Evolutionary conservation across 2,797 vertebrate species (phyloP), one percentile per base, ranked within the genome.

Genomic region (Eremophila alpestris): DNA sequence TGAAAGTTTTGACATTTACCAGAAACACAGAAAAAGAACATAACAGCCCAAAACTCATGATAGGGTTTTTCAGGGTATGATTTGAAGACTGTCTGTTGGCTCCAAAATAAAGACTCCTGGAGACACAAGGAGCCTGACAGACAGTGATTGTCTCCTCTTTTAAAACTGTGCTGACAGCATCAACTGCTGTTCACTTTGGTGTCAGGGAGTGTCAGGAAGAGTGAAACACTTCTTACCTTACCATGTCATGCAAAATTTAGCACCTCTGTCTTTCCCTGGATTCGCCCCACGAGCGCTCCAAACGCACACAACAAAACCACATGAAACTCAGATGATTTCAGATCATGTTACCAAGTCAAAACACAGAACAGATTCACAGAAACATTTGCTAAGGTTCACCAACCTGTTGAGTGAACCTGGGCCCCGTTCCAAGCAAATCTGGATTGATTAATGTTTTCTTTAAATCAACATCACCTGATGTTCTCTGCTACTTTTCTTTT

Each of bases 361-460:
- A 96, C 60, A 70, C 83, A 87, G 83, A 95, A 67, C 83, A 90
- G 91, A 95, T 79, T 77, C 93, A 76, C 74, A 90, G 87, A 59
- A 88, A 96, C 93, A 89, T 91, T 94, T 79, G 83, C 95, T 91
- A 90, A 81, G 95, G 95, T 96, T 97, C 96, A 94, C 74, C 87
- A 91, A 93, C 87, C 87, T 94, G 93, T 84, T 96, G 95, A 97
- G 87, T 82, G 91, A 94, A 89, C 67, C 80, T 80, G 80, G 94
- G 95, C 94, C 65, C 30, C 0, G 10, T 59, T 96, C 95, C 96
- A 96, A 90, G 77, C 38, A 95, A 94, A 94, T 96, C 93, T 70
- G 87, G 80, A 94, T 86, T 90, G 95, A 96, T 95, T 90, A 93
- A 96, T 94, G 91, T 93, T 97, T 96, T 93, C 85, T 91, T 95